Base-by-base conservation (phyloP, 2,888 invertebrate genomes). In the Priocnemis perturbator region DNA sequence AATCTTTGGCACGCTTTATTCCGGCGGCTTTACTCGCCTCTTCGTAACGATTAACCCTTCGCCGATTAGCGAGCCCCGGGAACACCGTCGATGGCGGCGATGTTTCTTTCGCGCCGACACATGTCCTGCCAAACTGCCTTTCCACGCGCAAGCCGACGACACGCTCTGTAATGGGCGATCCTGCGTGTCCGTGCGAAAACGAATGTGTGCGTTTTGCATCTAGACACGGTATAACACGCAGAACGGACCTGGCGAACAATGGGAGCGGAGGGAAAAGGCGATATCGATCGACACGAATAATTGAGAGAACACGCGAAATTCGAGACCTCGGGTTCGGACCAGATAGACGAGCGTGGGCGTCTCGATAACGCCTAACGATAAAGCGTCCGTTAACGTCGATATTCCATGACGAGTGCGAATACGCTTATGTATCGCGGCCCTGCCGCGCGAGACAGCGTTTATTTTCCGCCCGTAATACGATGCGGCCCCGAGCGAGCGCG, bases 31-130 rank as follows among this genome's bases (percentile, higher is more conserved):
- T 71, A 68, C 76, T 78, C 70, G 78, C 71, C 71, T 78, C 59
- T 75, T 71, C 60, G 65, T 67, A 59, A 65, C 78, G 75, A 78
- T 78, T 75, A 78, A 78, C 73, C 78, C 67, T 59, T 30, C 60
- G 63, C 53, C 75, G 78, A 71, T 78, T 78, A 75, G 57, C 65
- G 53, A n/a, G 7, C 17, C 75, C 37, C 7, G 37, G 37, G 11
- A 37, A 37, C 37, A 37, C 7, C 37, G 11, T 37, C 37, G 11
- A 37, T 37, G 11, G 37, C 37, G 37, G 63, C 69, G 66, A 78
- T 78, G 75, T 75, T 78, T 78, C 78, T 78, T 78, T 78, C 78
- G 71, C 71, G 73, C 71, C 76, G 77, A 37, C 37, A 37, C 37
- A 11, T 37, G 37, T 37, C 37, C 37, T 69, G 66, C 67, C 75